Base-by-base conservation (phyloP, 2,113 vertebrate genomes). In the Salvator merianae region DNA sequence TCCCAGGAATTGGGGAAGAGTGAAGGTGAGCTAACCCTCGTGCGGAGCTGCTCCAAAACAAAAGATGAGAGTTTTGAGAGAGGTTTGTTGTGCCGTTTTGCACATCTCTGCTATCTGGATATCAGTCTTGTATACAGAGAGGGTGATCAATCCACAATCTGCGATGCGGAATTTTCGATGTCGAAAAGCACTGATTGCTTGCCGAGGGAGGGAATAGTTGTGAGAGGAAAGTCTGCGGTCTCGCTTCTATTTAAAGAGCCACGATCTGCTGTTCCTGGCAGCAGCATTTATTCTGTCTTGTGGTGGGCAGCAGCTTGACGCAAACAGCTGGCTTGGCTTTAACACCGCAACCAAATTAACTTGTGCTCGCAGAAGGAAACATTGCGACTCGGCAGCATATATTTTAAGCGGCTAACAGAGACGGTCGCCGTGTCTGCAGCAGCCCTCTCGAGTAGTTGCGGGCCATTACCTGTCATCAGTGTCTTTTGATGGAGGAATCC, bases 401-500 rank as follows among this genome's bases (percentile, higher is more conserved):
- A 10, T 73, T 62, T 62, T 82, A 40, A 82, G 73, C 36, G 9
- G 69, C 55, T 12, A 43, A 63, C 36, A 9, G 81, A 73, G 70
- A 82, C 9, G 1, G 53, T 13, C 40, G 43, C 73, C 69, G 40
- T 36, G 24, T 18, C 32, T 73, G 28, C 20, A 82, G 36, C 50
- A 38, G 38, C n/a, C 62, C 63, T 83, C 59, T 38, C 28, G 22
- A 86, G 83, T 72, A 9, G 63, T 81, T 87, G 38, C 69, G 72
- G 83, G 66, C 90, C 82, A 86, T 90, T 82, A 80, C 81, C 83
- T 87, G 55, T 80, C 72, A 73, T 50, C 70, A 81, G 24, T 3
- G 82, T 83, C 81, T 90, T 76, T 84, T 78, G 77, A 86, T 86
- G n/a, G n/a, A 81, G 53, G 89, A 79, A 78, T 88, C 53, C 10